Conservation (phyloP, 2,797 vertebrate genomes). For the Odontamblyopus lacepedii region DNA sequence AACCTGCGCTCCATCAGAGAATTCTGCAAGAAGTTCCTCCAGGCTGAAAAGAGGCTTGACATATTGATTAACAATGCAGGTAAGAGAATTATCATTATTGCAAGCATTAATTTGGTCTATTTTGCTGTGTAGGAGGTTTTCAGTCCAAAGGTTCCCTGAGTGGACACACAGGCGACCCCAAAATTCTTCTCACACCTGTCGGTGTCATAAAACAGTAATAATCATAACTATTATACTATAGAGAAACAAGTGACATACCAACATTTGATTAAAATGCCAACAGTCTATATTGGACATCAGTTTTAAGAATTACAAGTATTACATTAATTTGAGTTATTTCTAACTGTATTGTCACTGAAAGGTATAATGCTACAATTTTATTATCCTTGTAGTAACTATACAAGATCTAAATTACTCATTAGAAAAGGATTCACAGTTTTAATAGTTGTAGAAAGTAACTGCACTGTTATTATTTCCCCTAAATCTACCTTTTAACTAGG, state of each 20-base stretch:
- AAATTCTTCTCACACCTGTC: not conserved
- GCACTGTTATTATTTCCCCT: no score
- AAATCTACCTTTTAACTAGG: no score
- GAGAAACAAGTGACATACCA: not conserved
- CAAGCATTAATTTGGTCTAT: not conserved
- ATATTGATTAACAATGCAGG: conserved; percentile 83
- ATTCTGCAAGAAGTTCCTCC: conserved; percentile 76
- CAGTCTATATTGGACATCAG: no score
- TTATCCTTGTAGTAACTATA: no score
- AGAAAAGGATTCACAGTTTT: no score
- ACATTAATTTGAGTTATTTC: no score
- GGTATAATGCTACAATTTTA: no score
- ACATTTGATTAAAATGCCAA: not conserved
- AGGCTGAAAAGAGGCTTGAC: conserved; percentile 79
- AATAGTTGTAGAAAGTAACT: no score
- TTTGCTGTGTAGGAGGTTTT: not conserved
- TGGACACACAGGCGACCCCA: no score
- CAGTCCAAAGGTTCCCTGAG: not conserved
- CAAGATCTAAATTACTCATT: no score
- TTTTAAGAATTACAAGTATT: no score
- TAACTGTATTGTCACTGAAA: no score
- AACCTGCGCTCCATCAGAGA: conserved; percentile 76
- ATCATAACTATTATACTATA: not conserved
- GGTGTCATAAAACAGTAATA: not conserved
- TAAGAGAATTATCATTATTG: conserved; percentile 33